phyloP scores from a whole-genome alignment of 30 jellyfish, hydroid and myxozoan genomes.

The Pseudorhiza aurosa region DNA sequence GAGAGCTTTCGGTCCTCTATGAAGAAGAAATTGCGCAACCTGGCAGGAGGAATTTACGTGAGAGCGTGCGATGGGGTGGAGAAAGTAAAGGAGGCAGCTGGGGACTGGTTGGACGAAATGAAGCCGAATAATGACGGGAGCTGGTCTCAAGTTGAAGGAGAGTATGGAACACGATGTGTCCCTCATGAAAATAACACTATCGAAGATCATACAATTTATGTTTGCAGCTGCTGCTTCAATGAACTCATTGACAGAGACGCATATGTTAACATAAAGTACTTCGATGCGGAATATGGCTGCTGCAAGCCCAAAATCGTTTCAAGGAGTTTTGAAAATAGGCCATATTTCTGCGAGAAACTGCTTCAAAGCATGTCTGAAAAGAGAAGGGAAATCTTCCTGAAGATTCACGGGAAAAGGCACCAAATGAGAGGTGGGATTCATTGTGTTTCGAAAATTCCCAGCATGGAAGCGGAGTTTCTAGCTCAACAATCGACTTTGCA shows the following conservation, averaged over 20 bases:
- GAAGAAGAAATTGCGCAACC: conserved; percentile 19
- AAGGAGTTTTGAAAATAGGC: conserved; percentile 64
- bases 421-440: conserved; percentile 64
- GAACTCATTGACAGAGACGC: conserved; percentile 40
- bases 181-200: conserved; percentile 32
- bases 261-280: conserved; percentile 34
- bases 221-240: conserved; percentile 56
- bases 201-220: conserved; percentile 43
- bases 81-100: background rate
- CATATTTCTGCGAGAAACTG: conserved; percentile 44
- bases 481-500: background rate
- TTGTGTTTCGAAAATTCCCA: conserved; percentile 28
- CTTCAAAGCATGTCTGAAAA: conserved; percentile 40
- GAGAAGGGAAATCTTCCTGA: conserved; percentile 36
- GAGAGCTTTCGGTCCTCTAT: background rate
- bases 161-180: conserved; percentile 44
- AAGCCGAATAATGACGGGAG: conserved; percentile 54
- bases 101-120: conserved; percentile 26
- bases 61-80: conserved; percentile 57
- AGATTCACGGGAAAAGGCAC: conserved; percentile 29
- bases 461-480: conserved; percentile 21
- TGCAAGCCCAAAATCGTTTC: conserved; percentile 32
- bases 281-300: conserved; percentile 52
- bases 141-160: conserved; percentile 41
- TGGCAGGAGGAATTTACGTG: conserved; percentile 51